Conservation (phyloP, 53 echinoderm and acorn worm genomes). For the Arbacia lixula region DNA sequence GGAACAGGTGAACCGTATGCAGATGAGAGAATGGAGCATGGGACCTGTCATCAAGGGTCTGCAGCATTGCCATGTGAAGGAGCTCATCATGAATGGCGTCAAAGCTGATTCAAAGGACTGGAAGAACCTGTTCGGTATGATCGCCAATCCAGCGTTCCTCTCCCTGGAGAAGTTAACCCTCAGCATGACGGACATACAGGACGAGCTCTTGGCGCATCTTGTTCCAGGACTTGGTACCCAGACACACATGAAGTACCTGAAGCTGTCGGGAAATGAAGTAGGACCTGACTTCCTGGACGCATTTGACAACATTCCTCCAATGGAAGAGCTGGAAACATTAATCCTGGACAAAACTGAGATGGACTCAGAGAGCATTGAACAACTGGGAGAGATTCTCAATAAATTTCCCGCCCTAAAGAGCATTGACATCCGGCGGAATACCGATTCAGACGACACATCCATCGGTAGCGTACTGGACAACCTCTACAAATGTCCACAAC, state of each 20-base stretch:
- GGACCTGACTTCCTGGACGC: conserved; percentile 49
- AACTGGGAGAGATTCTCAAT: conserved; percentile 36
- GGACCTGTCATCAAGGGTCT: conserved; percentile 59
- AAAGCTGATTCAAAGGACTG: conserved; percentile 51
- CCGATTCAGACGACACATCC: conserved; percentile 30
- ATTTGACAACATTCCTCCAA: conserved; percentile 17
- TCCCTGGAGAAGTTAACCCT: conserved; percentile 58
- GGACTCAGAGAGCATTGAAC: conserved; percentile 42
- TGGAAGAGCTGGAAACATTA: conserved; percentile 46
- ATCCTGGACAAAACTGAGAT: conserved; percentile 57
- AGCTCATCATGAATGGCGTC: conserved; percentile 60
- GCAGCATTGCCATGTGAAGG: conserved; percentile 44
- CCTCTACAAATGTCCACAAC: background rate
- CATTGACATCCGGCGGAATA: conserved; percentile 60
- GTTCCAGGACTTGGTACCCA: conserved; percentile 32
- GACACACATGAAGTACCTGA: conserved; percentile 56
- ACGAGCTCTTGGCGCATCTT: conserved; percentile 30
- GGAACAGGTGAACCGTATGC: conserved; percentile 54
- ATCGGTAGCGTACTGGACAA: conserved; percentile 18
- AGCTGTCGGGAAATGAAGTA: conserved; percentile 59
- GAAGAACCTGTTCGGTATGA: conserved; percentile 46
- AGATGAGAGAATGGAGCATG: conserved; percentile 62
- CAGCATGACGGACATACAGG: conserved; percentile 48
- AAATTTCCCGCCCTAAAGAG: conserved; percentile 29
- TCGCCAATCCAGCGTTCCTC: conserved; percentile 9